phyloP scores from a whole-genome alignment of 2,888 invertebrate genomes.

The Lithosia quadra region DNA sequence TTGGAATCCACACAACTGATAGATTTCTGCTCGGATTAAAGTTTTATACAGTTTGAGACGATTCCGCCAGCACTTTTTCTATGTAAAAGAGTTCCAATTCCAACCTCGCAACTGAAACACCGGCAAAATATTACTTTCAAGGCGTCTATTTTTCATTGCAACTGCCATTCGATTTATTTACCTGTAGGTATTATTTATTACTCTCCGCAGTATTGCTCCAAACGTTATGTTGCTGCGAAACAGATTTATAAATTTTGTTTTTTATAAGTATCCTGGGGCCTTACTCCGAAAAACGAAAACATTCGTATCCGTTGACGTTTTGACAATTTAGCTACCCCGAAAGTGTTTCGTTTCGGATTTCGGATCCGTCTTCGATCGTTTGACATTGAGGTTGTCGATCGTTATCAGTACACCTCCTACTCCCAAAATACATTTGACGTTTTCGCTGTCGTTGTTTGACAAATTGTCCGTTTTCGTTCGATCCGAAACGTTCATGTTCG shows the following conservation, averaged over 20 bases:
- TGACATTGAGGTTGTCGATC: no score
- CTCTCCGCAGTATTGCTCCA: slow-evolving; percentile 38
- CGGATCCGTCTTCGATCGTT: no score
- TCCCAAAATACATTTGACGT: no score
- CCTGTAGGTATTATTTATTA: slow-evolving; percentile 46
- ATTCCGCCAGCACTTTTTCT: slow-evolving; percentile 43
- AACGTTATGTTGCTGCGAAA: slow-evolving; percentile 27
- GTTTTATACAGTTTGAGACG: slow-evolving; percentile 17
- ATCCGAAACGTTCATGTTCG: no score
- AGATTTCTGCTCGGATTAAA: slow-evolving; percentile 19
- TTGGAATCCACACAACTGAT: slow-evolving; percentile 22
- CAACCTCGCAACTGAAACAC: slow-evolving; percentile 52
- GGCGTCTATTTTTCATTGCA: slow-evolving; percentile 55
- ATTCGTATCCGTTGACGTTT: no score
- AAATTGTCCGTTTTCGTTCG: no score
- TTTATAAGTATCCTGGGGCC: no score
- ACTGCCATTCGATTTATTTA: slow-evolving; percentile 55
- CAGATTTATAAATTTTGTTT: slow-evolving; percentile 23
- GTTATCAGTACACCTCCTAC: no score
- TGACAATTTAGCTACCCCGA: no score
- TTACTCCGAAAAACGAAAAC: no score
- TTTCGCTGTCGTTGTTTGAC: no score
- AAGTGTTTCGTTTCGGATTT: no score
- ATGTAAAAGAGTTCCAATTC: slow-evolving; percentile 55
- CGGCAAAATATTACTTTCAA: slow-evolving; percentile 61